These are phyloP conservation scores for Oncorhynchus keta DNA, from an alignment of 2,113 vertebrate genomes.

Conservation along the genomic window DNA sequence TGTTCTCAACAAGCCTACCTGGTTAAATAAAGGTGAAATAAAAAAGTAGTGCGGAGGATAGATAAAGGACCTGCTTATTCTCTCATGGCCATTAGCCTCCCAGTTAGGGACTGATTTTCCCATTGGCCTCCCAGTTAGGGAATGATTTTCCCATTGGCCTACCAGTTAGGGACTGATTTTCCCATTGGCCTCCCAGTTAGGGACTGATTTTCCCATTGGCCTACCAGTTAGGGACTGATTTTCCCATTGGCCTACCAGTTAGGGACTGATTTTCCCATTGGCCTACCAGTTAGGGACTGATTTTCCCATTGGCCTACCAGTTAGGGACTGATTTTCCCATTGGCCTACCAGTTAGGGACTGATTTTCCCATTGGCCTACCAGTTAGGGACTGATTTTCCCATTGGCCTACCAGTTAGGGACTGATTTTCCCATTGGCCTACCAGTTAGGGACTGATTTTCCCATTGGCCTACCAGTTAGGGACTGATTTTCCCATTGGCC, in stretches of 20 bases:
- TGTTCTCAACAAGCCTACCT: too few relatives aligned
- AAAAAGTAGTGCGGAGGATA: constrained; percentile 17
- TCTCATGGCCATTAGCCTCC: background rate
- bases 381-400: background rate
- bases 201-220: background rate
- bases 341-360: background rate
- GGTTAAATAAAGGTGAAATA: too few relatives aligned
- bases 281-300: background rate
- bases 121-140: constrained; percentile 5
- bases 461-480: constrained; percentile 8
- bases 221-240: constrained; percentile 22
- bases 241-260: constrained; percentile 4
- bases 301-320: background rate
- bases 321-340: background rate
- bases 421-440: background rate
- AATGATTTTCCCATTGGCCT: background rate
- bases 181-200: background rate
- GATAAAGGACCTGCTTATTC: constrained; percentile 44
- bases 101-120: background rate
- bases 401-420: background rate
- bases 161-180: constrained; percentile 13
- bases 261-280: background rate
- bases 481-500: background rate
- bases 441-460: background rate
- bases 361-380: background rate